Evolutionary conservation across 2,888 invertebrate genomes (phyloP), one percentile per base, ranked within the genome.

Genomic region (Apoderus coryli): DNA sequence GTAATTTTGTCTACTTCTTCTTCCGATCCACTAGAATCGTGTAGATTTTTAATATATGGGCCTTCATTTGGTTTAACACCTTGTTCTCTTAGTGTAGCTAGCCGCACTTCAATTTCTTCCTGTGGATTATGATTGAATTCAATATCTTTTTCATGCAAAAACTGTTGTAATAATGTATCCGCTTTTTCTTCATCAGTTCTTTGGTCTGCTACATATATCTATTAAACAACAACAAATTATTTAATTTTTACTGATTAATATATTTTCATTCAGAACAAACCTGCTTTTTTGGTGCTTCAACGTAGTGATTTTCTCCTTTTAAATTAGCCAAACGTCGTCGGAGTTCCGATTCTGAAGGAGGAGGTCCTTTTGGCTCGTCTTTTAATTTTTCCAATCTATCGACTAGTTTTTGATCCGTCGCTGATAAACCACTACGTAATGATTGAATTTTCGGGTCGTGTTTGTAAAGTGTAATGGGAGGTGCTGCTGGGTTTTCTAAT

Each of bases 181-280:
- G 69, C 67, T 57, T 78, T 76, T 44, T 82, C 69, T 48, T 76
- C 68, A 44, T 77, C 75, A 9, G 70, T 69, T 51, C 75, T 65
- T 24, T n/a, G n/a, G n/a, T n/a, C n/a, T n/a, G n/a, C n/a, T n/a
- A n/a, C n/a, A n/a, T n/a, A n/a, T n/a, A n/a, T n/a, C n/a, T n/a
- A n/a, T n/a, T n/a, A n/a, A n/a, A n/a, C n/a, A n/a, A n/a, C n/a
- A n/a, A n/a, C n/a, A n/a, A n/a, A n/a, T n/a, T n/a, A n/a, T n/a
- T n/a, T n/a, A n/a, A n/a, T n/a, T n/a, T n/a, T n/a, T n/a, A n/a
- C n/a, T n/a, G n/a, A n/a, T n/a, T n/a, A n/a, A n/a, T n/a, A n/a
- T n/a, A n/a, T n/a, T n/a, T n/a, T n/a, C n/a, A n/a, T n/a, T n/a
- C n/a, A n/a, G n/a, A n/a, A n/a, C n/a, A n/a, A n/a, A 26, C 26